Percentiles rank a stretch among this genome's conserved stretches.
Conservation (phyloP, 2,797 vertebrate genomes). For the Meda fulgida region DNA sequence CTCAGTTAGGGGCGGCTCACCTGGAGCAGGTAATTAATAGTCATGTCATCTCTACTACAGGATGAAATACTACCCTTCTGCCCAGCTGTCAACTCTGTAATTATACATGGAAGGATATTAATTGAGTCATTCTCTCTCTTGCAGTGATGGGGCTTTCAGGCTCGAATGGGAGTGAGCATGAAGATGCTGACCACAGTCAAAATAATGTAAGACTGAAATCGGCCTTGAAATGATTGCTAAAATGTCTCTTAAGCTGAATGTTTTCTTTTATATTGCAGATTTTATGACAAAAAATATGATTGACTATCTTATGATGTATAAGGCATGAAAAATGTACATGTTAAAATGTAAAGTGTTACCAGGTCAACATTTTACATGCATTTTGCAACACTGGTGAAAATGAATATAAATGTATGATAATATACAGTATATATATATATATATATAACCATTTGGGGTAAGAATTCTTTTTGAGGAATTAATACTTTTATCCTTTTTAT, state of each 20-base stretch:
- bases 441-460: not conserved
- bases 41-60: not conserved
- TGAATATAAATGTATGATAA: not conserved
- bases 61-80: constrained; percentile 24
- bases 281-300: not conserved
- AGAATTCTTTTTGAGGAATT: not conserved
- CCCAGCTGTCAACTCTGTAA: constrained; percentile 17
- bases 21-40: constrained; percentile 54
- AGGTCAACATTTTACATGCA: not conserved
- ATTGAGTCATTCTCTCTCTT: constrained; percentile 19
- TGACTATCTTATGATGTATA: not conserved
- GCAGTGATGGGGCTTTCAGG: constrained; percentile 62
- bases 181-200: constrained; percentile 64
- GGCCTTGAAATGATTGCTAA: not conserved
- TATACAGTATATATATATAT: not conserved
- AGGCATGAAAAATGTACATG: not conserved
- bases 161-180: constrained; percentile 65
- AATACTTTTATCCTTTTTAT: not conserved
- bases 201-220: constrained; percentile 59
- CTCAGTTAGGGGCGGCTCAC: constrained; percentile 53
- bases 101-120: not conserved
- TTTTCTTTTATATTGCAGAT: constrained; percentile 10
- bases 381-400: not conserved
- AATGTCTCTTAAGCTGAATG: constrained; percentile 5
- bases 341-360: not conserved